Evolutionary conservation across 2,797 vertebrate species (phyloP).

Genomic region (Babyrousa celebensis): DNA sequence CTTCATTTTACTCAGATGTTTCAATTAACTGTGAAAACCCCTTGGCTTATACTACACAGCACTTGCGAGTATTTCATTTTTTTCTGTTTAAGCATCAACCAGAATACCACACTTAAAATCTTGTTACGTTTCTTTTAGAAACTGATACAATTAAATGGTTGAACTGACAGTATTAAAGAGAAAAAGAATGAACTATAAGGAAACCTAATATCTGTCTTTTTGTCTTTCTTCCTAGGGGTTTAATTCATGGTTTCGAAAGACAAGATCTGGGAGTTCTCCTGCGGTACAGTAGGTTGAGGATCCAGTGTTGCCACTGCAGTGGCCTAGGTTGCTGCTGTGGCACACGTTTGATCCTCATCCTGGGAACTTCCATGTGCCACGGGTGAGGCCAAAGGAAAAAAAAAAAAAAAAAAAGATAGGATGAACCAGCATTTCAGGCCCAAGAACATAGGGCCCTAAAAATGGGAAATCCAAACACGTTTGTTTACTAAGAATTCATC

Average conservation of each 20-base stretch:
- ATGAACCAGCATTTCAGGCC: too few species aligned
- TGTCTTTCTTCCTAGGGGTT: not conserved
- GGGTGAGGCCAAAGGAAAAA: too few species aligned
- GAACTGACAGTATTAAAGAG: conserved; percentile 7
- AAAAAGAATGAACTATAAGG: conserved; percentile 15
- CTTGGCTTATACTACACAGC: conserved; percentile 62
- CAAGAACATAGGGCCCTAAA: not conserved
- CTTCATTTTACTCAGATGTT: conserved; percentile 73
- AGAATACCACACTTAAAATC: conserved; percentile 71
- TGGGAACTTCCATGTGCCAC: too few species aligned
- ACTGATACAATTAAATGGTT: conserved; percentile 63
- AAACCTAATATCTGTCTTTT: conserved; percentile 21
- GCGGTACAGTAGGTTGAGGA: too few species aligned
- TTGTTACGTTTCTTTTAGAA: conserved; percentile 72
- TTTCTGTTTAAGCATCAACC: conserved; percentile 62
- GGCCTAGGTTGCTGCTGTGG: too few species aligned
- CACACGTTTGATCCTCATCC: too few species aligned
- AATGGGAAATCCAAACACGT: not conserved
- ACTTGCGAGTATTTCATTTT: conserved; percentile 70
- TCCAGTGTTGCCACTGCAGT: too few species aligned
- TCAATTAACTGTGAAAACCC: conserved; percentile 81
- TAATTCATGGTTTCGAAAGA: conserved; percentile 44
- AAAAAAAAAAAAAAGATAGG: too few species aligned
- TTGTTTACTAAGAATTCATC: conserved; percentile 47
- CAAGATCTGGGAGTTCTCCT: not conserved